These are phyloP conservation scores for Tapirus indicus DNA, from an alignment of 2,797 vertebrate species.

Conservation along the genomic window DNA sequence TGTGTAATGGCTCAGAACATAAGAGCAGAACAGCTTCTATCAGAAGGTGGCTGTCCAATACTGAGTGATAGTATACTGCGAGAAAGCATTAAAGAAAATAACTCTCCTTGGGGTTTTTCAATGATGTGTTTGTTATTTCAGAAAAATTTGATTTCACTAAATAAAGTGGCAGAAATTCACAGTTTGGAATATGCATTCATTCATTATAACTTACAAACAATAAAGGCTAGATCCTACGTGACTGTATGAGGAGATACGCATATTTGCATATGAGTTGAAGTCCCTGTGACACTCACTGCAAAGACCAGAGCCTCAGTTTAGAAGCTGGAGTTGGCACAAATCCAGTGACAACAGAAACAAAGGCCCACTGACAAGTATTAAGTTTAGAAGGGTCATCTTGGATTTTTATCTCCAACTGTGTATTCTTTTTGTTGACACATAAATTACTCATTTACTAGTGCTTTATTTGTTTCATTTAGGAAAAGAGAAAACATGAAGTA, in stretches of 20 bases:
- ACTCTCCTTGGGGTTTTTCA: background rate
- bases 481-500: background rate
- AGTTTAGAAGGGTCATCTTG: background rate
- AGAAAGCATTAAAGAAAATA: background rate
- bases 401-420: background rate
- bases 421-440: background rate
- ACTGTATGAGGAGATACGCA: background rate
- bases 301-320: background rate
- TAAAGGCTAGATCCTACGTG: background rate
- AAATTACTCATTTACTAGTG: background rate
- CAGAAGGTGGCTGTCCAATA: background rate
- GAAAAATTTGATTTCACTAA: background rate
- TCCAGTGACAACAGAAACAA: background rate
- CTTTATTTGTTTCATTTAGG: constrained; percentile 12
- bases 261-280: background rate
- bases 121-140: background rate
- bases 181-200: background rate
- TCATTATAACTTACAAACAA: background rate
- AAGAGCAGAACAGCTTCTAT: background rate
- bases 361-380: background rate
- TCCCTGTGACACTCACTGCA: background rate
- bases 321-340: background rate
- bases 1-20: background rate
- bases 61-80: background rate
- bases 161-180: background rate